These are phyloP conservation scores for Acanthopleura granulata DNA, from an alignment of 2,888 invertebrate species.

Conservation along the genomic window DNA sequence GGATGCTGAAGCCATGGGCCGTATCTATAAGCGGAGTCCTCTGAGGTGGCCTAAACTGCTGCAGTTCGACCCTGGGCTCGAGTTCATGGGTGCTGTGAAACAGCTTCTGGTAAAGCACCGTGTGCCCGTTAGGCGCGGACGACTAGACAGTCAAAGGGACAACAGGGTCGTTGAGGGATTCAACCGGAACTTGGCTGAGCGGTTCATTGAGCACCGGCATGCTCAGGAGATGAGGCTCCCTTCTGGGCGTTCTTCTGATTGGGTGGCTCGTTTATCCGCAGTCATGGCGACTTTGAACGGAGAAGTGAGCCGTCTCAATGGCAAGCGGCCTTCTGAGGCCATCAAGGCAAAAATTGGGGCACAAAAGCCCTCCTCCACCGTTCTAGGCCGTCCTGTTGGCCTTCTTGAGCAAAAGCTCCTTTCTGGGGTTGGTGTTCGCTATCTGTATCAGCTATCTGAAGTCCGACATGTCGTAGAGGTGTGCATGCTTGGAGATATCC, in stretches of 20 bases:
- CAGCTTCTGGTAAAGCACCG: constrained; percentile 31
- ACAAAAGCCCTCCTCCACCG: too few relatives aligned
- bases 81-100: constrained; percentile 32
- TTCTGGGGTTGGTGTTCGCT: too few relatives aligned
- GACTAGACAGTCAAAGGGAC: constrained; percentile 31
- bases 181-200: constrained; percentile 25
- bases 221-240: too few relatives aligned
- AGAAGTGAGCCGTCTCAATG: constrained; percentile 13
- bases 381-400: too few relatives aligned
- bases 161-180: constrained; percentile 27
- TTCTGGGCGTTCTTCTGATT: constrained; percentile 30
- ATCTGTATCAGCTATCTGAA: too few relatives aligned
- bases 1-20: constrained; percentile 30
- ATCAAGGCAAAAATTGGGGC: too few relatives aligned
- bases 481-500: too few relatives aligned
- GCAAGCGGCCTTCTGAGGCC: too few relatives aligned
- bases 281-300: constrained; percentile 11
- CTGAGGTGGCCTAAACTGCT: constrained; percentile 32
- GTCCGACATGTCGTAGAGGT: too few relatives aligned
- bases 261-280: constrained; percentile 31
- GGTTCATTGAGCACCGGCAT: constrained; percentile 33
- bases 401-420: constrained; percentile 23
- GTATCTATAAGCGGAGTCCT: constrained; percentile 28
- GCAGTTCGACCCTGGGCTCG: constrained; percentile 34
- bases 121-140: constrained; percentile 28